Percentiles rank a stretch among this genome's conserved stretches.
These are phyloP conservation scores for Cichlasoma orientale DNA, from an alignment of 2,797 vertebrate genomes.

Conservation along the genomic window DNA sequence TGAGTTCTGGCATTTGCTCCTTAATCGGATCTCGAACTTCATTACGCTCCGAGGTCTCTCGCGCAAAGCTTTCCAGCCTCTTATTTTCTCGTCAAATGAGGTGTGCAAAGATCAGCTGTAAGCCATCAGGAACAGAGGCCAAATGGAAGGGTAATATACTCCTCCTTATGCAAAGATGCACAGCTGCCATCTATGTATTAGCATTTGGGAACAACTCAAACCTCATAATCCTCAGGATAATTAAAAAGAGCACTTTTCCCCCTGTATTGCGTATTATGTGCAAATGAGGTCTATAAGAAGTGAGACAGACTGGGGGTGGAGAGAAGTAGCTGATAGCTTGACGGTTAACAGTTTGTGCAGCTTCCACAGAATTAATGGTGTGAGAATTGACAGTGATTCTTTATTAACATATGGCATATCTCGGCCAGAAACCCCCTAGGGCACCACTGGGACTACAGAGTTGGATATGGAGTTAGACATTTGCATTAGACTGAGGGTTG, in stretches of 20 bases:
- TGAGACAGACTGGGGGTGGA: constrained; percentile 19
- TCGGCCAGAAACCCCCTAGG: constrained; percentile 40
- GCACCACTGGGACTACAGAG: constrained; percentile 47
- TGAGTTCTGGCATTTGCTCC: constrained; percentile 50
- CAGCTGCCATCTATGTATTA: constrained; percentile 64
- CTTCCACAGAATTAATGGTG: constrained; percentile 56
- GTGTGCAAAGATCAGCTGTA: constrained; percentile 75
- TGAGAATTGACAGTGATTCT: constrained; percentile 60
- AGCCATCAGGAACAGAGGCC: constrained; percentile 67
- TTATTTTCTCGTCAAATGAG: constrained; percentile 72
- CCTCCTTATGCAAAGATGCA: constrained; percentile 63
- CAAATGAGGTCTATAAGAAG: constrained; percentile 56
- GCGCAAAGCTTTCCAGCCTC: constrained; percentile 35
- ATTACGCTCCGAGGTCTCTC: constrained; percentile 46
- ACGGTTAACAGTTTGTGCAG: constrained; percentile 64
- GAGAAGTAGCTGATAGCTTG: constrained; percentile 35
- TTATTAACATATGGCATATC: constrained; percentile 57
- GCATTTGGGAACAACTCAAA: constrained; percentile 63
- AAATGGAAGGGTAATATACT: constrained; percentile 60
- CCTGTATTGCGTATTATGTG: constrained; percentile 54
- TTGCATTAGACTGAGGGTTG: constrained; percentile 54
- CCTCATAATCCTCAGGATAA: constrained; percentile 70
- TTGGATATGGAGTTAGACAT: constrained; percentile 55
- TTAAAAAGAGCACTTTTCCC: constrained; percentile 64
- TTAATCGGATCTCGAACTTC: constrained; percentile 50